Base-by-base conservation (phyloP, 2,888 invertebrate species). In the Drosophila meridiana region DNA sequence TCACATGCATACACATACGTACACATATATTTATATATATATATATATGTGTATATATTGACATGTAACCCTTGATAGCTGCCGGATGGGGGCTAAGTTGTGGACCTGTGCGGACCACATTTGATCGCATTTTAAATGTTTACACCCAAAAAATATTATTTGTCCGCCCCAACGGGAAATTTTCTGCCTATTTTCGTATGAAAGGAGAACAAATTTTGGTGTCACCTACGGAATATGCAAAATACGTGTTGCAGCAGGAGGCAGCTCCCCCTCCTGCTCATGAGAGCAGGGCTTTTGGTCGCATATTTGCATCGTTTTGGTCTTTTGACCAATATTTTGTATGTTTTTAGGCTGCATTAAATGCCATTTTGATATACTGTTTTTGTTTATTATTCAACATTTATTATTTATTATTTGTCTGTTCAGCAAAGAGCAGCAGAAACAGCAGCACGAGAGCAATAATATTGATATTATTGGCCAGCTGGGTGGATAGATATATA, bases 111-210 rank as follows among this genome's bases (percentile, higher is more conserved):
- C 7, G 38, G 66, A 56, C 20, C 32, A 69, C 68, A 57, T 85
- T 78, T 80, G 71, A 80, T 85, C 65, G 78, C 68, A 65, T 78
- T 82, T 78, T 71, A 69, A 78, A 85, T 85, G 72, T 65, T 69
- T 53, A 32, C 30, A 36, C 11, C 40, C 55, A 55, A 68, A 66
- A 62, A 78, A 73, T 70, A 57, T 45, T 64, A 65, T 72, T 68
- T 60, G 60, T 26, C 34, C 45, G 36, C 42, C 14, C 47, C 26
- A 5, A 55, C 68, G 59, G 62, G 43, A 59, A 73, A 66, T 74
- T 61, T 63, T 66, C 42, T 59, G 47, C 20, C 61, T 56, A 59
- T 69, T 69, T 66, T 59, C 66, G 55, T 60, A 48, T 48, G 26
- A 61, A 65, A 14, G 8, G 14, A 32, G 36, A 59, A 60, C 70